Conservation (phyloP, 2,888 invertebrate species). For the Seira sanloemensis region DNA sequence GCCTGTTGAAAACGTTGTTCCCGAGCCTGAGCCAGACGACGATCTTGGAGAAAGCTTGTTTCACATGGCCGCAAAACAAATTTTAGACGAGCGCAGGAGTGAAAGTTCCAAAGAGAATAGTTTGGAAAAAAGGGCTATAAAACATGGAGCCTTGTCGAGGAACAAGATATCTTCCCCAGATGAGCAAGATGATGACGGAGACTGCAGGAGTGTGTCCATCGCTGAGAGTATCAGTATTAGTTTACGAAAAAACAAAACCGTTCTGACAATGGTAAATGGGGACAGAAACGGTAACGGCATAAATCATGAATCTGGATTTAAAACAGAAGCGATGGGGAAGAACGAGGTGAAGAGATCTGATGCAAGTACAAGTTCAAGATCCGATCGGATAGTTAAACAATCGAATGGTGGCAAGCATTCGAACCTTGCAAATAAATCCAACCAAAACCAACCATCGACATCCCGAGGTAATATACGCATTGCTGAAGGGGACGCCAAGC, state of each 20-base stretch:
- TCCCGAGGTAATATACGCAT: too few relatives aligned
- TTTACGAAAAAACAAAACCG: neutral
- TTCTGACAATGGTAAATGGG: neutral
- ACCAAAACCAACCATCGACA: neutral
- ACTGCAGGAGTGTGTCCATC: slow-evolving; percentile 20
- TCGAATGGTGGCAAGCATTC: neutral
- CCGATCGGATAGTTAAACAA: neutral
- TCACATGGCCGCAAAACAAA: slow-evolving; percentile 24
- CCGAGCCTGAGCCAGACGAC: neutral
- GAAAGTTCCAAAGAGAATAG: neutral
- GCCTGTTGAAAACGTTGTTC: neutral
- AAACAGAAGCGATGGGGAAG: neutral
- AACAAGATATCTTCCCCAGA: slow-evolving; percentile 44
- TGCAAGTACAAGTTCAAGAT: neutral
- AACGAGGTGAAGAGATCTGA: neutral
- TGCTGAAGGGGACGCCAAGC: too few relatives aligned
- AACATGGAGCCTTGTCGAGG: slow-evolving; percentile 41
- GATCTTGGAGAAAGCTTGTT: slow-evolving; percentile 43
- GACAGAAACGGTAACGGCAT: neutral
- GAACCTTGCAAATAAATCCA: neutral
- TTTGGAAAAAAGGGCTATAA: slow-evolving; percentile 32
- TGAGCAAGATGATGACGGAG: slow-evolving; percentile 10
- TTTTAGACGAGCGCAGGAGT: neutral
- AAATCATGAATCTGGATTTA: neutral
- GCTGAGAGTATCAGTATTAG: neutral